Evolutionary conservation across 35 echinoderm and acorn worm genomes (phyloP).

Genomic region (Ptychodera flava): DNA sequence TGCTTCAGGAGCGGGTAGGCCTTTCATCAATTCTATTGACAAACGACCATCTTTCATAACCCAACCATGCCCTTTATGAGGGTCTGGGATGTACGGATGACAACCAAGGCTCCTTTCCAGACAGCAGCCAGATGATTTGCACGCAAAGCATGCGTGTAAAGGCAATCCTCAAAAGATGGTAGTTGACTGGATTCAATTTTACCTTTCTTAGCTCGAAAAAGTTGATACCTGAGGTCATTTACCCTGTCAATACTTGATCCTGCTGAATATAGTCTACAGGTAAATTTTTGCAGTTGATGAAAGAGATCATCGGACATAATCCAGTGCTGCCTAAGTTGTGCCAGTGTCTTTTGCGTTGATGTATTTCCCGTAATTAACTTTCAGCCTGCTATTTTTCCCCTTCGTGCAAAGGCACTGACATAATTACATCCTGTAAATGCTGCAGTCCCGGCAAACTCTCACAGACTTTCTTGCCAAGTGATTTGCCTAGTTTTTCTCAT

Average conservation of each 20-base stretch:
- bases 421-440: constrained; percentile 13
- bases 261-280: constrained; percentile 8
- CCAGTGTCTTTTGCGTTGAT: neutral
- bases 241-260: neutral
- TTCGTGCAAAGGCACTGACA: constrained; percentile 24
- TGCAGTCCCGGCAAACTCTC: neutral
- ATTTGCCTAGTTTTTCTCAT: constrained; percentile 4
- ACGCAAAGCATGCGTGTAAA: too few species aligned
- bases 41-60: neutral
- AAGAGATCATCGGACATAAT: constrained; percentile 5
- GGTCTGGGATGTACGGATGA: neutral
- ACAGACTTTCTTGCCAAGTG: neutral
- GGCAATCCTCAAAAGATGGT: constrained; percentile 21
- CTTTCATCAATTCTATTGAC: constrained; percentile 13
- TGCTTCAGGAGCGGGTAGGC: constrained; percentile 11
- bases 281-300: constrained; percentile 8
- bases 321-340: constrained; percentile 8
- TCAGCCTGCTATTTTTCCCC: constrained; percentile 4
- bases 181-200: constrained; percentile 28
- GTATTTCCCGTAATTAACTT: neutral
- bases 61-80: constrained; percentile 5
- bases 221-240: constrained; percentile 25
- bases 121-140: constrained; percentile 14
- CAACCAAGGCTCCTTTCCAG: neutral
- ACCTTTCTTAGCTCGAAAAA: constrained; percentile 20